Percentiles rank a stretch among this genome's conserved stretches.
These are phyloP conservation scores for Muraenolepis orangiensis DNA, from an alignment of 2,797 vertebrate species.

Conservation along the genomic window DNA sequence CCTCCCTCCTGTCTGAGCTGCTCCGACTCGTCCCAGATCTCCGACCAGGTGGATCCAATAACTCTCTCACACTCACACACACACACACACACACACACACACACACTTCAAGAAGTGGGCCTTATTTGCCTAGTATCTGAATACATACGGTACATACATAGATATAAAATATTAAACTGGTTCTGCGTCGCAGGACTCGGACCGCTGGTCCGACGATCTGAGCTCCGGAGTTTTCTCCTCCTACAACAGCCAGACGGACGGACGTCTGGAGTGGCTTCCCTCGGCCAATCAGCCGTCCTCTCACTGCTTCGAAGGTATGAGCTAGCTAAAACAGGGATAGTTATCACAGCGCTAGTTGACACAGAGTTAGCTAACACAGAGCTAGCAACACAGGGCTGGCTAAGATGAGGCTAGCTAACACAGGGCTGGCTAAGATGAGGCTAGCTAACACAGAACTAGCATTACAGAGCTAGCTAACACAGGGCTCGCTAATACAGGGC, in stretches of 20 bases:
- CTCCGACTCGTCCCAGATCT: conserved; percentile 76
- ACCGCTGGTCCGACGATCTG: conserved; percentile 85
- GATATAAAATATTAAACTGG: neutral
- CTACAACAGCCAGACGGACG: conserved; percentile 81
- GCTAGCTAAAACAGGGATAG: too few species aligned
- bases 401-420: neutral
- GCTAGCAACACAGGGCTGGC: neutral
- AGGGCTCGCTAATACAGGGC: too few species aligned
- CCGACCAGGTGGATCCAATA: conserved; percentile 69
- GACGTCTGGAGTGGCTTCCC: conserved; percentile 75
- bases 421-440: neutral
- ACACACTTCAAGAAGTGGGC: neutral
- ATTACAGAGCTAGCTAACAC: too few species aligned
- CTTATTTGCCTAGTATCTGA: neutral
- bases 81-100: neutral
- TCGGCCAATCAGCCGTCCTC: conserved; percentile 74
- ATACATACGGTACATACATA: neutral
- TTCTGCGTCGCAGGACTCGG: conserved; percentile 72
- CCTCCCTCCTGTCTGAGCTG: conserved; percentile 86
- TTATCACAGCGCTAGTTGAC: too few species aligned
- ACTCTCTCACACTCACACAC: neutral
- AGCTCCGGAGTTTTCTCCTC: conserved; percentile 93
- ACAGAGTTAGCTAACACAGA: too few species aligned
- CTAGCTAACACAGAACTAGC: neutral
- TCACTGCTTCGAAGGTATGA: conserved; percentile 81